Evolutionary conservation across 2,113 vertebrate genomes (phyloP), one percentile per base, ranked within the genome.

Genomic region (Phainopepla nitens): DNA sequence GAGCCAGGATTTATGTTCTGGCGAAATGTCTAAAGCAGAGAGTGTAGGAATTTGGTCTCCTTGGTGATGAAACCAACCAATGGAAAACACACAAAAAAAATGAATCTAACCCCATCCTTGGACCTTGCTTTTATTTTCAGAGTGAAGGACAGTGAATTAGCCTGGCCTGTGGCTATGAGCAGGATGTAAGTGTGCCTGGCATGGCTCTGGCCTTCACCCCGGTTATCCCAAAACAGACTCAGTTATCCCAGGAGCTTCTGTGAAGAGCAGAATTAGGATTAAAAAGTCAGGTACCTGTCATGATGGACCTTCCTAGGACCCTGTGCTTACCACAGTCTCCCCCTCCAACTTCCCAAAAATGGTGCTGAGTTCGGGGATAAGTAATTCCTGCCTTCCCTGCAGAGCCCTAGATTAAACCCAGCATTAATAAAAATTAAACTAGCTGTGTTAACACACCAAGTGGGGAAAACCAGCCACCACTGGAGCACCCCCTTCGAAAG

Each of bases 31-130:
- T 94, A 11, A 92, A 92, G 51, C 69, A 51, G 89, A 0, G 0
- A 89, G 41, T 89, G 90, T 41, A 84, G 95, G 86, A 94, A 97
- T 96, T 92, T 0, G 0, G 95, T 97, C 92, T 96, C 96, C 96
- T 97, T 96, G 96, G 96, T 87, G 93, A 97, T n/a, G 49, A 80
- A 95, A 68, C 44, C 82, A 82, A 81, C 85, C 88, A 92, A 89
- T 71, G 51, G 90, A 90, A 96, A 95, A 93, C 72, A 94, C 24
- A 35, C 25, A 9, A 57, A 57, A 56, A 58, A 41, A 21, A 20
- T 19, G 29, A 29, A 41, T 28, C 71, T 78, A 45, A 96, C 86
- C 75, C 44, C 9, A 3, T 86, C 77, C 41, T 27, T 1, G 13
- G 64, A 25, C 44, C 17, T 62, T 53, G 61, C 41, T 89, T 87